phyloP scores from a whole-genome alignment of 2,797 vertebrate genomes.

The Vipera latastei region DNA sequence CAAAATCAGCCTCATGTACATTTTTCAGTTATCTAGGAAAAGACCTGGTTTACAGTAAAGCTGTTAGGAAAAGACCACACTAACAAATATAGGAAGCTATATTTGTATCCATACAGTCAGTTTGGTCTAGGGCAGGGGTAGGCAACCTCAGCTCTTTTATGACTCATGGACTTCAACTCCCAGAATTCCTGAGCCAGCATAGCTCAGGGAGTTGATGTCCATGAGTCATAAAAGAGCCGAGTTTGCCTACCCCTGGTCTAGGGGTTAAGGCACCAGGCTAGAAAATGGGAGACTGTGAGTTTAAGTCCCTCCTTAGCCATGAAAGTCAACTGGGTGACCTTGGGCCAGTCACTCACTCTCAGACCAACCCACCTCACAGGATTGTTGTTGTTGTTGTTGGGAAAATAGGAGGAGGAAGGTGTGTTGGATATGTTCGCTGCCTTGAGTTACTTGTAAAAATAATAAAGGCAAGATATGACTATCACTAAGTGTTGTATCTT shows the following conservation, averaged over 20 bases:
- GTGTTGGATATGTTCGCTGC: not conserved
- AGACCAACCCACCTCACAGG: not conserved
- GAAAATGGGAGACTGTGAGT: not conserved
- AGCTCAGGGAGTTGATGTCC: too few species aligned
- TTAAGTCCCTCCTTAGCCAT: not conserved
- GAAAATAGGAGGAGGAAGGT: not conserved
- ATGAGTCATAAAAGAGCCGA: too few species aligned
- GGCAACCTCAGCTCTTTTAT: too few species aligned
- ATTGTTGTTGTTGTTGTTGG: not conserved
- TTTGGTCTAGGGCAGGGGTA: not conserved
- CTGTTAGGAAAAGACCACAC: not conserved
- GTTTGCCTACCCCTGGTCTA: not conserved
- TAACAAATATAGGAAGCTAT: not conserved
- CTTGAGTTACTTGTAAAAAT: not conserved
- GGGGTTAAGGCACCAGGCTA: not conserved
- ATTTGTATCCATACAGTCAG: not conserved
- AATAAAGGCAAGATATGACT: not conserved
- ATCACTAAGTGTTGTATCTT: too few species aligned
- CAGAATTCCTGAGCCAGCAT: too few species aligned
- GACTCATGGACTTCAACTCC: too few species aligned
- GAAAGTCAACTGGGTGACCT: not conserved
- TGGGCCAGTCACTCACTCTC: not conserved
- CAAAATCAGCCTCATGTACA: not conserved
- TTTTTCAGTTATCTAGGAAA: not conserved
- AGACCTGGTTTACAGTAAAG: not conserved